Base-by-base conservation (phyloP, 2,888 invertebrate genomes). In the Portevinia maculata region DNA sequence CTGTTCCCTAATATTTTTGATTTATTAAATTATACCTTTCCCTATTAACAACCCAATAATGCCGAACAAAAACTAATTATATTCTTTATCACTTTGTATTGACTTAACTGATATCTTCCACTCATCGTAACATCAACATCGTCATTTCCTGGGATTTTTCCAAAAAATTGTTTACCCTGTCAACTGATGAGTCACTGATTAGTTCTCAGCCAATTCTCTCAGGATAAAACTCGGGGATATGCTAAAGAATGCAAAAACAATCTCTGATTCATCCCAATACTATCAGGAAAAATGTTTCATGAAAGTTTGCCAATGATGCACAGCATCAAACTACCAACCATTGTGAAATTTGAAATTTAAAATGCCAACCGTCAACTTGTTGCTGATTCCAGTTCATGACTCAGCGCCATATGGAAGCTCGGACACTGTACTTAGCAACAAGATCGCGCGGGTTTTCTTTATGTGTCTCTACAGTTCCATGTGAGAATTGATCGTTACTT, bases 321-420 rank as follows among this genome's bases (percentile, higher is more conserved):
- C 52, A 73, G 37, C 73, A 55, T 60, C 46, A 17, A 30, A 9
- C 39, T 37, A 44, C 44, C 19, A 9, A 32, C 17, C 44, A 13
- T 28, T 28, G 15, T 44, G 13, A 39, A 65, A 59, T 60, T 46
- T 44, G 3, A 74, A 67, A 69, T 69, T 74, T 28, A 39, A 81
- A 70, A 52, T 21, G 24, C n/a, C 57, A 81, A 70, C 79, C 62
- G 69, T 70, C 79, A 81, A 81, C 79, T 81, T 81, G 75, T 81
- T 81, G 79, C 75, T 55, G 65, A 60, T 67, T 65, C 79, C 79
- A 79, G 79, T 79, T 75, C 62, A 28, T 75, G 70, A 81, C 69
- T 75, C 69, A 79, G 57, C 57, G 19, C 53, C 13, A 57, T 37
- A 30, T 8, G 19, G 53, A 17, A 65, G 65, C 50, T 15, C 6